Evolutionary conservation across 92 coral and sea anemone genomes (phyloP).

Genomic region (Zoanthus gigantus): DNA sequence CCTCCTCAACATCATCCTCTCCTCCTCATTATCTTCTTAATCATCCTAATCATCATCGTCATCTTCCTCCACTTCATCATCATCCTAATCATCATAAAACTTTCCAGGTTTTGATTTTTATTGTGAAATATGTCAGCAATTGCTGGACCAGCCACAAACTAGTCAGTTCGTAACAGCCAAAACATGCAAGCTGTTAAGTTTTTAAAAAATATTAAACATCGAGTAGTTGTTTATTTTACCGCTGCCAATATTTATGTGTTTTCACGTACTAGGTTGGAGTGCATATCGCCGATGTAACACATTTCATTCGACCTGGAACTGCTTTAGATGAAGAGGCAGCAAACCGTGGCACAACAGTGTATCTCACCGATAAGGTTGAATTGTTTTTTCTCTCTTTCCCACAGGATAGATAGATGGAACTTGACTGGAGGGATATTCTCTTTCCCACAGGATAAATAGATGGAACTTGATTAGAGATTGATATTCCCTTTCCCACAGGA

Average conservation of each 20-base stretch:
- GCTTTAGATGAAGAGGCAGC: slow-evolving; percentile 94
- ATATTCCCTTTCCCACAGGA: too few relatives aligned
- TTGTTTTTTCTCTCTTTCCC: too few relatives aligned
- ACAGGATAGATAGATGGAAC: too few relatives aligned
- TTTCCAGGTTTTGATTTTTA: too few relatives aligned
- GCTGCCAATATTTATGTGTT: too few relatives aligned
- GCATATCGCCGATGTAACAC: slow-evolving; percentile 98
- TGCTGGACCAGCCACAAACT: too few relatives aligned
- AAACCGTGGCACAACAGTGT: slow-evolving; percentile 93
- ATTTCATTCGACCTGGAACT: slow-evolving; percentile 94
- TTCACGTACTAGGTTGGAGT: slow-evolving; percentile 83
- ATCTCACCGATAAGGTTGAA: slow-evolving; percentile 88
- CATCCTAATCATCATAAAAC: not conserved
- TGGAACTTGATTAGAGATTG: too few relatives aligned
- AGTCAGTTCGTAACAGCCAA: too few relatives aligned
- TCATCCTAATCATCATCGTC: not conserved
- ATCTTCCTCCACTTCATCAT: not conserved
- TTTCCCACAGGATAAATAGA: too few relatives aligned
- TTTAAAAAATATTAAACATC: not conserved
- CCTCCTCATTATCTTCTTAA: not conserved
- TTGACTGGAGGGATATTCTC: too few relatives aligned
- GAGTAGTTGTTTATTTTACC: too few relatives aligned
- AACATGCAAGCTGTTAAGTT: not conserved
- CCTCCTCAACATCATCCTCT: not conserved
- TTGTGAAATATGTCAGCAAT: too few relatives aligned